Percentiles rank a stretch among this genome's conserved stretches.
Evolutionary conservation across 1,140 invertebrate genomes (phyloP).

Genomic region (Drosophila simulans): DNA sequence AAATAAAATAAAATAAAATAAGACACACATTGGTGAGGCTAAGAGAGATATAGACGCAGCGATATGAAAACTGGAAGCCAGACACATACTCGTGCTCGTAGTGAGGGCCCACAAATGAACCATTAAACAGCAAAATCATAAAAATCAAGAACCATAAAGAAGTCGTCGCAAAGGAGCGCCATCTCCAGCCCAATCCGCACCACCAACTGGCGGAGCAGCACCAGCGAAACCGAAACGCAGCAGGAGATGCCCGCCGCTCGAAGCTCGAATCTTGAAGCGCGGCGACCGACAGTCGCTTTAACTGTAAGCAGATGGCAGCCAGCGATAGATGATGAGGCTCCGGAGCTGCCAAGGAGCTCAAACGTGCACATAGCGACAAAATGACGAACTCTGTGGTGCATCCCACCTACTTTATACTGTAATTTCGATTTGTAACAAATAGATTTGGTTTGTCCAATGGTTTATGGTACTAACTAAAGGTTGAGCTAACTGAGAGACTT

Average conservation of each 20-base stretch:
- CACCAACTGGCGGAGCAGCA: conserved; percentile 6
- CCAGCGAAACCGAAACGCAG: conserved; percentile 30
- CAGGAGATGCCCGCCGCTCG: conserved; percentile 42
- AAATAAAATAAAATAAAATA: conserved; percentile 17
- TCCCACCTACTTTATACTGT: not conserved
- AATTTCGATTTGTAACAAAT: too few relatives aligned
- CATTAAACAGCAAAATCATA: conserved; percentile 83
- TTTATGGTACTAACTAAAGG: too few relatives aligned
- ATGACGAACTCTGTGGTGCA: not conserved
- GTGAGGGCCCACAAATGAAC: conserved; percentile 71
- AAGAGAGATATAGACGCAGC: conserved; percentile 56
- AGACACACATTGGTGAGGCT: conserved; percentile 14
- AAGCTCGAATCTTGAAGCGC: conserved; percentile 9
- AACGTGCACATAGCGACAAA: not conserved
- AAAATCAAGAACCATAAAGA: conserved; percentile 84
- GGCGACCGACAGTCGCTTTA: conserved; percentile 53
- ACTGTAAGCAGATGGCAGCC: conserved; percentile 75
- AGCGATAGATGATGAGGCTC: conserved; percentile 64
- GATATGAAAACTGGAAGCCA: conserved; percentile 78
- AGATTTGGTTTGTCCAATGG: too few relatives aligned
- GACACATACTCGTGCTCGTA: conserved; percentile 28
- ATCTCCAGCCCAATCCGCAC: conserved; percentile 13
- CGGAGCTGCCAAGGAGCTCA: conserved; percentile 20
- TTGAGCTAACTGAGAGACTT: too few relatives aligned
- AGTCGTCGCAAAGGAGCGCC: conserved; percentile 76